These are phyloP conservation scores for Apocrypta bakeri DNA, from an alignment of 1,140 invertebrate species.

Conservation along the genomic window DNA sequence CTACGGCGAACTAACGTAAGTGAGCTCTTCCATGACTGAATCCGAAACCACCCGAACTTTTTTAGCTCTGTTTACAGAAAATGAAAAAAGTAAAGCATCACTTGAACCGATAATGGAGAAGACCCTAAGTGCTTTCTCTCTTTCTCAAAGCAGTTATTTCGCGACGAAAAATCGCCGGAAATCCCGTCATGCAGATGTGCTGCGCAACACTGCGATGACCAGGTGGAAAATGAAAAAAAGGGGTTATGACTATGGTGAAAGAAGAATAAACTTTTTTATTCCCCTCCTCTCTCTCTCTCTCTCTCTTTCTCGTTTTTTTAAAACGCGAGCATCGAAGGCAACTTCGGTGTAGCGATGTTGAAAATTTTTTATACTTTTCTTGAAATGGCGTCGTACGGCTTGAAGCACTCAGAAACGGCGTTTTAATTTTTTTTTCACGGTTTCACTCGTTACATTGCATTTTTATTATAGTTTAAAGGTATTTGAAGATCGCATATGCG, in stretches of 20 bases:
- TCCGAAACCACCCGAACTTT: slow-evolving; percentile 7
- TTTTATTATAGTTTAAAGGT: background rate
- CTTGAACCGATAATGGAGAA: background rate
- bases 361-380: slow-evolving; percentile 50
- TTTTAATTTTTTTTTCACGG: slow-evolving; percentile 24
- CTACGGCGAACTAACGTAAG: background rate
- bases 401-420: background rate
- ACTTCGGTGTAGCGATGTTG: slow-evolving; percentile 41
- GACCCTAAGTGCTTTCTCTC: background rate
- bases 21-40: background rate
- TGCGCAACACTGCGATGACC: background rate
- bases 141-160: background rate
- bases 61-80: background rate
- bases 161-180: background rate
- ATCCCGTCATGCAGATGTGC: background rate
- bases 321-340: background rate
- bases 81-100: background rate
- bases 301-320: background rate
- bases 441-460: slow-evolving; percentile 7
- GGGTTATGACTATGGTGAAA: background rate
- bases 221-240: background rate
- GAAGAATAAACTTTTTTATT: slow-evolving; percentile 41
- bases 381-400: background rate
- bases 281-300: background rate
- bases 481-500: too few relatives aligned